phyloP scores from a whole-genome alignment of 2,888 invertebrate genomes.

The Malthinus seriepunctatus region DNA sequence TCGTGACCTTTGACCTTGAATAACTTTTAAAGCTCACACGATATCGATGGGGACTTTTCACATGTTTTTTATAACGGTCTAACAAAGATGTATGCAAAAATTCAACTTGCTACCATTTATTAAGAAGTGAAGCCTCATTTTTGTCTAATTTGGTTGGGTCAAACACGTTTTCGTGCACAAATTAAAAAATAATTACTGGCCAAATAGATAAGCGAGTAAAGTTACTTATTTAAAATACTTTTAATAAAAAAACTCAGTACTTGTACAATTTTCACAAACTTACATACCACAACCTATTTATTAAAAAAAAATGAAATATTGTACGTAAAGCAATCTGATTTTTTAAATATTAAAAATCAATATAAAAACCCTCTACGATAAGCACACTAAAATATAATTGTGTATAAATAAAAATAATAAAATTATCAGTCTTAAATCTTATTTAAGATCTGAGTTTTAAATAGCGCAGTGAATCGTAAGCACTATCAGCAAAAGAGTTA shows the following conservation, averaged over 20 bases:
- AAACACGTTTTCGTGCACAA: too few species aligned
- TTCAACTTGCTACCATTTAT: too few species aligned
- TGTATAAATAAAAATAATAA: background rate
- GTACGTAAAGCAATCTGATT: background rate
- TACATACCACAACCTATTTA: background rate
- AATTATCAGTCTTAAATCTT: too few species aligned
- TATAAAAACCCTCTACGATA: background rate
- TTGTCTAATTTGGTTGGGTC: too few species aligned
- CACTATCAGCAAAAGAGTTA: slow-evolving; percentile 42
- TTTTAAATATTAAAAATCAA: too few species aligned
- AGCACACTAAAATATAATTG: background rate
- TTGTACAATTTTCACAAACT: background rate
- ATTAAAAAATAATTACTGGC: too few species aligned
- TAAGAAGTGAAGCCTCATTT: too few species aligned
- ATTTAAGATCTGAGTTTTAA: slow-evolving; percentile 6
- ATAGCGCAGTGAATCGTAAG: slow-evolving; percentile 34
- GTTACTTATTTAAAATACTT: background rate
- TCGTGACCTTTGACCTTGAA: too few species aligned
- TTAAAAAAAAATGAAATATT: background rate
- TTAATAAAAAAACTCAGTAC: background rate
- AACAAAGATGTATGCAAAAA: too few species aligned
- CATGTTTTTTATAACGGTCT: too few species aligned
- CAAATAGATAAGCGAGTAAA: background rate
- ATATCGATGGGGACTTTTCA: too few species aligned
- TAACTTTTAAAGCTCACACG: too few species aligned